Base-by-base conservation (phyloP, 2,113 vertebrate genomes). In the Scomber colias region DNA sequence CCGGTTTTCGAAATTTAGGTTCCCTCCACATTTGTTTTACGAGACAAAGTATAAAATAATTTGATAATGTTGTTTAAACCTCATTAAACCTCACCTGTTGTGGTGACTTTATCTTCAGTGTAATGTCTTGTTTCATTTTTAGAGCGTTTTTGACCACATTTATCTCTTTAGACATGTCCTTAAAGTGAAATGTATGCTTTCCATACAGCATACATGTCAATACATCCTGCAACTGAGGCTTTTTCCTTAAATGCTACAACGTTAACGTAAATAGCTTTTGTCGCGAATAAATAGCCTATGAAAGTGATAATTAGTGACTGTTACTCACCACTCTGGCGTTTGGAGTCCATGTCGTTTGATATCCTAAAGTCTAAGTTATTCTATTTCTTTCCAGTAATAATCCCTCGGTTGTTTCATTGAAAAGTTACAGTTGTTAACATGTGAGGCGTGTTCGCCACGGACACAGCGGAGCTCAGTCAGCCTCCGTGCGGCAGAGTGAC, bases 291-390 rank as follows among this genome's bases (percentile, higher is more conserved):
- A 62, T 4, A 27, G 24, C 24, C 24, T 27, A 55, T 13, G 12
- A 63, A 75, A 55, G 12, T 35, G 16, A 68, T 21, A 40, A 60
- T 67, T 30, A 64, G 11, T 49, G 35, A 17, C 48, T 31, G 49
- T 17, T 60, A 88, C 92, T 91, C 77, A 93, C 92, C 86, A 56
- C 87, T 90, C 35, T 91, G 87, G 1, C 79, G 81, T 59, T 85
- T 90, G n/a, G 90, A 73, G 13, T 92, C 92, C 92, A 91, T 93
- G 44, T 21, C 65, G 13, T 57, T 65, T 50, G 14, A 3, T 2
- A 5, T 9, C 6, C 12, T 19, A 15, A 21, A 27, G 13, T 27
- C 24, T 40, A 4, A 54, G 6, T 57, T 27, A 40, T 11, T 17
- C 24, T 2, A n/a, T 19, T 54, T 60, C 16, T 78, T 55, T 83